A percentile compares a stretch with the other conserved stretches of the same genome.
phyloP scores from a whole-genome alignment of 2,113 vertebrate genomes.

The Salvator merianae region DNA sequence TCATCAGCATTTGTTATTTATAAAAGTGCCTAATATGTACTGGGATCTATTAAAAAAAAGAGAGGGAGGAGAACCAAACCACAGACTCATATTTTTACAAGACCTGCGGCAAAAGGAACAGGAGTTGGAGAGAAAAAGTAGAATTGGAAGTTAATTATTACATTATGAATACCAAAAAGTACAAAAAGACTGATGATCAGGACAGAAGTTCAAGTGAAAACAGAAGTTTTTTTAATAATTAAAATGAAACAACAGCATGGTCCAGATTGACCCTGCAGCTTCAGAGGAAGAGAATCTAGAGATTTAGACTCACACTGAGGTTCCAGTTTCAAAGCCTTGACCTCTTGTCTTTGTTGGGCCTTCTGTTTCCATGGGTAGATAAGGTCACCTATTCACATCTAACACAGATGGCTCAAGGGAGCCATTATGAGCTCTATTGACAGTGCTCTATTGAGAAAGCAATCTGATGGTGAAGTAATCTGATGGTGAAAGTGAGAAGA shows the following conservation, averaged over 20 bases:
- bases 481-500: too few relatives aligned
- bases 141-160: background rate
- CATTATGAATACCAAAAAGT: background rate
- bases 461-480: too few relatives aligned
- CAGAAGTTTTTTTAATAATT: background rate
- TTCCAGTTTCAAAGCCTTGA: too few relatives aligned
- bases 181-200: background rate
- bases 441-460: too few relatives aligned
- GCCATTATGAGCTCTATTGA: too few relatives aligned
- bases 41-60: background rate
- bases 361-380: too few relatives aligned
- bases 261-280: background rate
- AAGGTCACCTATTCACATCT: too few relatives aligned
- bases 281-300: too few relatives aligned
- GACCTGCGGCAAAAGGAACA: background rate
- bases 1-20: background rate
- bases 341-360: too few relatives aligned
- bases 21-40: slow-evolving; percentile 7
- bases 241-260: background rate
- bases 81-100: background rate
- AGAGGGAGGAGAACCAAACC: background rate
- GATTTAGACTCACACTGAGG: too few relatives aligned
- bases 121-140: background rate
- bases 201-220: background rate
- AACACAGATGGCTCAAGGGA: too few relatives aligned